These are phyloP conservation scores for Leucopsar rothschildi DNA, from an alignment of 2,113 vertebrate species.

Conservation along the genomic window DNA sequence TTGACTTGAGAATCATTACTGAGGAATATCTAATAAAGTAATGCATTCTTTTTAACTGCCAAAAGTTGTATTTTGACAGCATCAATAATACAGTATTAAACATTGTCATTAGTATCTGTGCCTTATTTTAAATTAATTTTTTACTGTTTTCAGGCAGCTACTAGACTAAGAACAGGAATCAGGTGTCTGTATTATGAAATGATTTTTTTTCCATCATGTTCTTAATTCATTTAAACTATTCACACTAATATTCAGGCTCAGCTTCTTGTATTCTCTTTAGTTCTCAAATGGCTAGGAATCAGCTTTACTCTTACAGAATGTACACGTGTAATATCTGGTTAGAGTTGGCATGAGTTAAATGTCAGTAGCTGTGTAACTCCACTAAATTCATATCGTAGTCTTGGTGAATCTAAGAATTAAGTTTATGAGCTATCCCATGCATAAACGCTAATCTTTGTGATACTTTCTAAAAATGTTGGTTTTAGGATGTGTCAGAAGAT, in stretches of 20 bases:
- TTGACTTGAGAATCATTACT: background rate
- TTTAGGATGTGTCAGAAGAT: background rate
- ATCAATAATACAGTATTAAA: constrained; percentile 33
- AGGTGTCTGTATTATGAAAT: background rate
- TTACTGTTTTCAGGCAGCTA: background rate
- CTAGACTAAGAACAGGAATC: background rate
- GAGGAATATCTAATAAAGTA: background rate
- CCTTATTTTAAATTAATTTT: background rate
- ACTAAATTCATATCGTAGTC: background rate
- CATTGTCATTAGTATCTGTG: background rate
- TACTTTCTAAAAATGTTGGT: background rate
- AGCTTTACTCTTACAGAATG: background rate
- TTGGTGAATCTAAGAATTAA: background rate
- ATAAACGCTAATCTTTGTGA: background rate
- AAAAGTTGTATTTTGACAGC: constrained; percentile 15
- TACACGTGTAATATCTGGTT: background rate
- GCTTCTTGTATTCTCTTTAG: background rate
- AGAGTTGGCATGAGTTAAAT: background rate
- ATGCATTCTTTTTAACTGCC: constrained; percentile 7
- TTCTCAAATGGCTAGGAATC: background rate
- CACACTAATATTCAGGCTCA: background rate
- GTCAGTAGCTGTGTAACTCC: background rate
- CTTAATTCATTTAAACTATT: background rate
- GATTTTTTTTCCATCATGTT: background rate
- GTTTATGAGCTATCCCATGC: background rate